phyloP scores from a whole-genome alignment of 30 jellyfish, hydroid and myxozoan genomes.

The Aurelia sp. region DNA sequence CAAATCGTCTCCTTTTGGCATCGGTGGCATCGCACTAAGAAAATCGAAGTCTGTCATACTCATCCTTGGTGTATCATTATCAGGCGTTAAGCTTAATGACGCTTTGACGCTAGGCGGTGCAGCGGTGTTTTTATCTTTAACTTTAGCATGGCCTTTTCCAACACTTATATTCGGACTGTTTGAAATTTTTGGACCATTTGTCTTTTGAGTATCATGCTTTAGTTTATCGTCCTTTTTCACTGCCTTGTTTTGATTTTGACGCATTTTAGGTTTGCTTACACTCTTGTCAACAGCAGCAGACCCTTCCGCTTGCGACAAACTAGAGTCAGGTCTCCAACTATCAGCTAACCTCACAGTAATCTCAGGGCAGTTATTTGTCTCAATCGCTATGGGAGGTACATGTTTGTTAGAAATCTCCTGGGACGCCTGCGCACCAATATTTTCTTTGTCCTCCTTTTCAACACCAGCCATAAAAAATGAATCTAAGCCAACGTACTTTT shows the following conservation, averaged over 20 bases:
- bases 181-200: background rate
- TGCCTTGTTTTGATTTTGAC: background rate
- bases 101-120: background rate
- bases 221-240: background rate
- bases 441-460: slow-evolving; percentile 56
- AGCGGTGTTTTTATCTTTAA: background rate
- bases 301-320: slow-evolving; percentile 57
- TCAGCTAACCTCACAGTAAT: slow-evolving; percentile 33
- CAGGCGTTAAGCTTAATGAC: background rate
- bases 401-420: background rate
- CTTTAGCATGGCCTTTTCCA: background rate
- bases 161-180: background rate
- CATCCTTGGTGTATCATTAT: slow-evolving; percentile 57
- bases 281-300: background rate
- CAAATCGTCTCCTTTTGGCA: slow-evolving; percentile 82
- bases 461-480: slow-evolving; percentile 82
- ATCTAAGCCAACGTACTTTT: slow-evolving; percentile 60
- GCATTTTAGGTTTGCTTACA: background rate
- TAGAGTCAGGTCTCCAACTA: slow-evolving; percentile 77
- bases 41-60: slow-evolving; percentile 78
- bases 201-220: background rate
- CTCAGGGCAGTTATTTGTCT: slow-evolving; percentile 19
- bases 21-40: slow-evolving; percentile 91
- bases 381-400: background rate
- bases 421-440: background rate